Evolutionary conservation across 1,140 invertebrate genomes (phyloP).

Genomic region (Lasioglossum albipes): DNA sequence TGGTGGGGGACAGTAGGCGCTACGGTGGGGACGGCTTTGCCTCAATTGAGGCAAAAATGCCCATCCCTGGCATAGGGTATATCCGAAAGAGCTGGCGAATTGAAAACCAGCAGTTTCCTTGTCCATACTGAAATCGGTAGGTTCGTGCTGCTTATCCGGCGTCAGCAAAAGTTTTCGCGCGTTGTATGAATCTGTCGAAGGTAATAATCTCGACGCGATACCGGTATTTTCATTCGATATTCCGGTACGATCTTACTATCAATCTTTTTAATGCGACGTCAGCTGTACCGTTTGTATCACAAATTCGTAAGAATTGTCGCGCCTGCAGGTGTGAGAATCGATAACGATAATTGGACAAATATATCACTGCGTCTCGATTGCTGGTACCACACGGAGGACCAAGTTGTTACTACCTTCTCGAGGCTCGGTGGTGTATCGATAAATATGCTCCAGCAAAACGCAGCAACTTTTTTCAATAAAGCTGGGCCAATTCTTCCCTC

Average conservation of each 20-base stretch:
- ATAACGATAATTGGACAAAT: conserved; percentile 19
- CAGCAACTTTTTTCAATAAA: no score
- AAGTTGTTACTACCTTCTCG: not conserved
- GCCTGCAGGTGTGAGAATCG: not conserved
- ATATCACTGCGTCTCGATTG: conserved; percentile 5
- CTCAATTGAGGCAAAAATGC: no score
- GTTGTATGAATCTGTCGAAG: conserved; percentile 4
- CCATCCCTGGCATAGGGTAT: no score
- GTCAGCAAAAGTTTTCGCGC: not conserved
- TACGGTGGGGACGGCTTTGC: no score
- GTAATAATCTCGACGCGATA: conserved; percentile 13
- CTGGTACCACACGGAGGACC: not conserved
- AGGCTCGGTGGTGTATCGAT: no score
- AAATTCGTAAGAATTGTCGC: not conserved
- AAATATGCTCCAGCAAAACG: no score
- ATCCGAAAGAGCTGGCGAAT: not conserved
- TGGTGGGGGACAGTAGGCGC: no score
- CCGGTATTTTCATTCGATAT: not conserved
- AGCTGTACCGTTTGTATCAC: conserved; percentile 9
- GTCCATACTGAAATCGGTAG: not conserved
- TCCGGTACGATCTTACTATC: not conserved
- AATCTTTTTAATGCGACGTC: not conserved
- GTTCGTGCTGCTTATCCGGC: not conserved
- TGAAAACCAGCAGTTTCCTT: not conserved
- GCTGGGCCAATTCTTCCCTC: no score